Conservation (phyloP, 2,797 vertebrate species). For the Tauraco hartlaubi region DNA sequence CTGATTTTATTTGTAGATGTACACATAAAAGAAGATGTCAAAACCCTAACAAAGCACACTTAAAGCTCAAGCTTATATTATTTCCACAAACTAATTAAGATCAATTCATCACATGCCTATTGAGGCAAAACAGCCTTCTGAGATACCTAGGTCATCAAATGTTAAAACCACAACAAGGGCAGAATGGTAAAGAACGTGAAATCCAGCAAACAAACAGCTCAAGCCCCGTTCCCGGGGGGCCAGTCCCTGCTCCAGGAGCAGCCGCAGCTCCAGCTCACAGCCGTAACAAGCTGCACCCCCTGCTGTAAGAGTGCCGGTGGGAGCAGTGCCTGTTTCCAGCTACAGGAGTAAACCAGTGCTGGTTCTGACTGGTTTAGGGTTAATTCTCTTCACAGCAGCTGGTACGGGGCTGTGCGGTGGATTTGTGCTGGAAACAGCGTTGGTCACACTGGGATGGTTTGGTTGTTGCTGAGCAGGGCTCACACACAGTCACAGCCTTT, state of each 20-base stretch:
- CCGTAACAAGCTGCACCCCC: not conserved
- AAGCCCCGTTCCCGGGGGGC: not conserved
- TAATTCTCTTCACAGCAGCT: too few relatives aligned
- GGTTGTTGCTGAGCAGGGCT: too few relatives aligned
- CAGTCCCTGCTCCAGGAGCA: not conserved
- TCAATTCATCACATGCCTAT: slow-evolving; percentile 52
- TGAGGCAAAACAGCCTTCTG: slow-evolving; percentile 56
- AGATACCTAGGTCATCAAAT: slow-evolving; percentile 38
- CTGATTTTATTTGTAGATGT: slow-evolving; percentile 65
- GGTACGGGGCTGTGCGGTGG: too few relatives aligned
- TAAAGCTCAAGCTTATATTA: slow-evolving; percentile 50
- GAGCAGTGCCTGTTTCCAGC: not conserved
- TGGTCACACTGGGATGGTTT: too few relatives aligned
- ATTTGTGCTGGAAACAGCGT: too few relatives aligned
- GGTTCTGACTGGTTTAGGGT: too few relatives aligned
- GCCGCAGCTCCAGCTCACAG: not conserved
- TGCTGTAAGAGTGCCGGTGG: rapidly evolving
- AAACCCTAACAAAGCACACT: slow-evolving; percentile 58
- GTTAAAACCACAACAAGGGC: slow-evolving; percentile 32
- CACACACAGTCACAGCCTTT: too few relatives aligned
- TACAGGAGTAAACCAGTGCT: not conserved
- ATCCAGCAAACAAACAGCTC: not conserved
- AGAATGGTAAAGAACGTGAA: not conserved
- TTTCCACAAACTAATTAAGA: slow-evolving; percentile 67
- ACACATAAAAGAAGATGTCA: slow-evolving; percentile 61